phyloP scores from a whole-genome alignment of 2,888 invertebrate genomes.

The Sinhomidia bicolor region DNA sequence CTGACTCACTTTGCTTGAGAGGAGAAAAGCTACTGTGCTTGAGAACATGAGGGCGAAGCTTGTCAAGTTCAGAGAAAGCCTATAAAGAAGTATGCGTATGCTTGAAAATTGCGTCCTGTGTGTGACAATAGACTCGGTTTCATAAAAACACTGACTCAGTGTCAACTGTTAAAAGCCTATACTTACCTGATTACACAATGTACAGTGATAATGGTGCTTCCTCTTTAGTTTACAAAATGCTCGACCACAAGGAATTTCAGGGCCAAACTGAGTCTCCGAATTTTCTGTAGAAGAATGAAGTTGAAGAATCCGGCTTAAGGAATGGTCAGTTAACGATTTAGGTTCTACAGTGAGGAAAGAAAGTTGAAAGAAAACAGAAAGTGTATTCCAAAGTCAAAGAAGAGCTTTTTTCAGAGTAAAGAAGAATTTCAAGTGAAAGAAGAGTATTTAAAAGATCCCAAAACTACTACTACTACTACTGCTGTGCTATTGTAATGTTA shows the following conservation, averaged over 20 bases:
- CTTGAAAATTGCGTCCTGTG: neutral
- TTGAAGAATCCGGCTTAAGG: conserved; percentile 80
- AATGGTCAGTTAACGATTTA: conserved; percentile 80
- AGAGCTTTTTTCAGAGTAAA: conserved; percentile 40
- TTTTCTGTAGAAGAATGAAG: conserved; percentile 77
- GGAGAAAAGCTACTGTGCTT: conserved; percentile 85
- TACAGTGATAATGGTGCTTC: conserved; percentile 90
- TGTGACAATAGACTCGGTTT: no score
- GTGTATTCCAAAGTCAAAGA: conserved; percentile 47
- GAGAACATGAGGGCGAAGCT: conserved; percentile 87
- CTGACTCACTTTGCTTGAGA: conserved; percentile 76
- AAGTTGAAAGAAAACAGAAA: conserved; percentile 55
- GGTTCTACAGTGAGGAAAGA: conserved; percentile 75
- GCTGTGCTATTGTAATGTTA: neutral
- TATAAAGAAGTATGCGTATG: conserved; percentile 79
- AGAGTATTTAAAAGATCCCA: conserved; percentile 24
- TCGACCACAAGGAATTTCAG: conserved; percentile 87
- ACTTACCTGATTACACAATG: conserved; percentile 88
- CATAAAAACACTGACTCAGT: no score
- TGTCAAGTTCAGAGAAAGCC: conserved; percentile 88
- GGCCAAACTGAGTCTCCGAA: conserved; percentile 83
- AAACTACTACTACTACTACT: neutral
- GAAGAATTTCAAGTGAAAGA: conserved; percentile 29
- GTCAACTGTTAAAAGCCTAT: no score
- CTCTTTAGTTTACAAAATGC: conserved; percentile 91